A percentile compares a stretch with the other conserved stretches of the same genome.
Evolutionary conservation across 2,797 vertebrate species (phyloP).

Genomic region (Phataginus tricuspis): DNA sequence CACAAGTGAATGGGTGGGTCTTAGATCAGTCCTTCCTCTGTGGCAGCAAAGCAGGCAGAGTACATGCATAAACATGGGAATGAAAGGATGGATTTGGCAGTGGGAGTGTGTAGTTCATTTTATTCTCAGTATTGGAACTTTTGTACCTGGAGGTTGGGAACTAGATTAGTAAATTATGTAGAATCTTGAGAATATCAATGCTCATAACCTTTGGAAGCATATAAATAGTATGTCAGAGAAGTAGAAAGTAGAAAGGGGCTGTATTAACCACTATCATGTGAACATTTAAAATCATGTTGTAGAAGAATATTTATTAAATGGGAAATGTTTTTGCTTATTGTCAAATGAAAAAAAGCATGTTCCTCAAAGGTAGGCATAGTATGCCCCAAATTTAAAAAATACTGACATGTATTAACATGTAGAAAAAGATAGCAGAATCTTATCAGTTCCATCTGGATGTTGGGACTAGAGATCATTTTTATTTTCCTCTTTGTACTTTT

Average conservation of each 20-base stretch:
- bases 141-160: neutral
- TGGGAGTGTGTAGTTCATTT: neutral
- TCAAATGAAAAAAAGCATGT: constrained; percentile 6
- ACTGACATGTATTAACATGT: neutral
- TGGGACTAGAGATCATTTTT: neutral
- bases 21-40: neutral
- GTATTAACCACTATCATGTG: neutral
- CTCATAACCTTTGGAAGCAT: neutral
- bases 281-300: constrained; percentile 25
- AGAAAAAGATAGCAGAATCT: neutral
- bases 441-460: neutral
- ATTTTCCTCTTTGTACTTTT: constrained; percentile 32
- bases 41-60: neutral
- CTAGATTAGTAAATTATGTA: neutral
- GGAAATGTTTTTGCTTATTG: neutral
- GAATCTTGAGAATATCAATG: neutral
- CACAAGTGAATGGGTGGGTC: neutral
- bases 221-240: neutral
- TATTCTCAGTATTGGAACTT: constrained; percentile 36
- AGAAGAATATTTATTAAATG: neutral
- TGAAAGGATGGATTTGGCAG: neutral
- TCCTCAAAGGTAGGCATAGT: neutral
- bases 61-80: neutral
- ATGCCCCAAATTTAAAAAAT: neutral
- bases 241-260: neutral